Percentiles rank a stretch among this genome's conserved stretches.
Conservation (phyloP, 2,113 vertebrate species). For the Dasyornis broadbenti region DNA sequence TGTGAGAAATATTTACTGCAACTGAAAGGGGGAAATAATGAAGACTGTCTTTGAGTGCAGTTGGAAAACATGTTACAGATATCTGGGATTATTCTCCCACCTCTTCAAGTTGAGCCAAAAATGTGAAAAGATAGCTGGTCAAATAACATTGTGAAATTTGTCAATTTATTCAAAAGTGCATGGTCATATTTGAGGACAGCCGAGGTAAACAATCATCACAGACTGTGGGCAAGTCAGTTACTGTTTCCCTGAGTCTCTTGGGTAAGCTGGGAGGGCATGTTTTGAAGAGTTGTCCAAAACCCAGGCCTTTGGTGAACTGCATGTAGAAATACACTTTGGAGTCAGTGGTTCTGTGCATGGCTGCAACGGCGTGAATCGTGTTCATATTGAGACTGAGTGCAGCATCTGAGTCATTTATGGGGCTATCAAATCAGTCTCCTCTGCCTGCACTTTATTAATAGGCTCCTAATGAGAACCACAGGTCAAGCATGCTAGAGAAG, state of each 20-base stretch:
- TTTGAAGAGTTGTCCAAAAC: conserved; percentile 7
- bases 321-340: not conserved
- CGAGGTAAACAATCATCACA: not conserved
- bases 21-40: conserved; percentile 18
- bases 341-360: not conserved
- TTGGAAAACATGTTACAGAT: not conserved
- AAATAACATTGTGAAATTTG: conserved; percentile 46
- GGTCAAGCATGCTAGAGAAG: not conserved
- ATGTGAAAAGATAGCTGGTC: not conserved
- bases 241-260: not conserved
- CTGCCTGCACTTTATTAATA: not conserved
- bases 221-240: not conserved
- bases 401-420: not conserved
- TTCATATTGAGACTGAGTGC: not conserved
- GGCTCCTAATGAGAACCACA: not conserved
- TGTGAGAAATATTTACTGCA: conserved; percentile 39
- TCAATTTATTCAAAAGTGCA: conserved; percentile 37
- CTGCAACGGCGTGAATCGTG: not conserved
- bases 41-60: not conserved
- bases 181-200: conserved; percentile 24
- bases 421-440: not conserved
- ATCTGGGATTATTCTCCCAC: not conserved
- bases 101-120: conserved; percentile 32
- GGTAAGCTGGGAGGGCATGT: not conserved
- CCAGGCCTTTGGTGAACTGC: not conserved